phyloP scores from a whole-genome alignment of 2,888 invertebrate species.

The Geotrupes spiniger region DNA sequence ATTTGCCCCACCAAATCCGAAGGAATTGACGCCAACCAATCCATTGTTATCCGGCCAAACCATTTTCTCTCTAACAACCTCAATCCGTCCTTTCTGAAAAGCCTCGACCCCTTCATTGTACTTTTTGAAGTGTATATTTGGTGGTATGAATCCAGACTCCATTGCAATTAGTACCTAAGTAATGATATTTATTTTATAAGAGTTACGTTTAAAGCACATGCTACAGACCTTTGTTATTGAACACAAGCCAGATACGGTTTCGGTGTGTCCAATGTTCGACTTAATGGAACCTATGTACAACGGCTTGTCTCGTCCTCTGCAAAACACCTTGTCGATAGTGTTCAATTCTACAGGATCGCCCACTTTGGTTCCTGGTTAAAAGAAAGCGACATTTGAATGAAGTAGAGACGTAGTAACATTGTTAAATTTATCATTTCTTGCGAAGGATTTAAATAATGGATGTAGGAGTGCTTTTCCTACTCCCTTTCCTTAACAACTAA shows the following conservation, averaged over 20 bases:
- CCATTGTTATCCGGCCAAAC: slow-evolving; percentile 65
- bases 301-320: slow-evolving; percentile 70
- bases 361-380: slow-evolving; percentile 66
- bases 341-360: slow-evolving; percentile 92
- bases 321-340: slow-evolving; percentile 78
- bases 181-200: background rate
- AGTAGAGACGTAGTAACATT: no score
- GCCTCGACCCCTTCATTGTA: slow-evolving; percentile 57
- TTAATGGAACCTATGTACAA: slow-evolving; percentile 87
- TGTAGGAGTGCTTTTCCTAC: no score
- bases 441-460: no score
- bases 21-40: slow-evolving; percentile 77
- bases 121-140: slow-evolving; percentile 73
- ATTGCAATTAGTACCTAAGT: slow-evolving; percentile 64
- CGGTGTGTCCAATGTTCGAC: slow-evolving; percentile 91
- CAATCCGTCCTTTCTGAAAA: slow-evolving; percentile 59
- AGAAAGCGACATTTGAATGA: no score
- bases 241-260: slow-evolving; percentile 80
- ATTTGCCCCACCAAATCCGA: slow-evolving; percentile 89
- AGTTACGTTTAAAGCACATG: no score
- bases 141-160: slow-evolving; percentile 72
- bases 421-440: no score
- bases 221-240: slow-evolving; percentile 70
- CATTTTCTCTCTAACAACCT: slow-evolving; percentile 71
- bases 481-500: no score